phyloP scores from a whole-genome alignment of 2,113 vertebrate genomes.

The Dicerorhinus sumatrensis region DNA sequence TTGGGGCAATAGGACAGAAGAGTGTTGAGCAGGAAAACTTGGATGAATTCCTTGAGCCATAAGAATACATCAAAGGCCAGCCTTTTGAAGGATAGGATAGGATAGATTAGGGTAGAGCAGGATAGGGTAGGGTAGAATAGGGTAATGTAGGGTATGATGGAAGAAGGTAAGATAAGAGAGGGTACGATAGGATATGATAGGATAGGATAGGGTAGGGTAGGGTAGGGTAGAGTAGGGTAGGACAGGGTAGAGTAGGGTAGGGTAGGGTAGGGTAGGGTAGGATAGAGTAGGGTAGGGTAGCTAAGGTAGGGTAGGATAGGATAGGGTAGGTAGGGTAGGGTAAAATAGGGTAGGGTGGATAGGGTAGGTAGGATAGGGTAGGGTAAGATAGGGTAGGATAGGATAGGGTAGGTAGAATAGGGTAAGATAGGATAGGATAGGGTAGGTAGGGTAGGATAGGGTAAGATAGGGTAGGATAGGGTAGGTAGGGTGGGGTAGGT shows the following conservation, averaged over 20 bases:
- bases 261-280: no score
- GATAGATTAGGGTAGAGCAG: not conserved
- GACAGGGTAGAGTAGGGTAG: no score
- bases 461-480: not conserved
- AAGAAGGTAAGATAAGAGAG: not conserved
- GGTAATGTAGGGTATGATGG: no score
- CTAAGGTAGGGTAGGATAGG: not conserved
- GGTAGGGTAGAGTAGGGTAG: no score
- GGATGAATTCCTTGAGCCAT: not conserved
- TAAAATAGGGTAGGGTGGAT: no score
- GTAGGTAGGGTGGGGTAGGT: not conserved
- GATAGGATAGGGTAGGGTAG: no score
- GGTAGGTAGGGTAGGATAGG: not conserved
- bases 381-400: not conserved
- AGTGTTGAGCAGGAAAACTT: not conserved
- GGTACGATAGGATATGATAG: no score
- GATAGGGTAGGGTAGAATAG: not conserved
- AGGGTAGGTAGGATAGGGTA: not conserved
- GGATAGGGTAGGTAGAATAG: not conserved
- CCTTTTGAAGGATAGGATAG: not conserved
- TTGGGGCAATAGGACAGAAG: not conserved
- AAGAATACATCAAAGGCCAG: not conserved
- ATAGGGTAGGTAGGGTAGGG: not conserved
- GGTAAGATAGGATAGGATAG: not conserved
- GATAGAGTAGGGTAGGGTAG: no score